Evolutionary conservation across 2,888 invertebrate genomes (phyloP).

Genomic region (Sinelater perroti): DNA sequence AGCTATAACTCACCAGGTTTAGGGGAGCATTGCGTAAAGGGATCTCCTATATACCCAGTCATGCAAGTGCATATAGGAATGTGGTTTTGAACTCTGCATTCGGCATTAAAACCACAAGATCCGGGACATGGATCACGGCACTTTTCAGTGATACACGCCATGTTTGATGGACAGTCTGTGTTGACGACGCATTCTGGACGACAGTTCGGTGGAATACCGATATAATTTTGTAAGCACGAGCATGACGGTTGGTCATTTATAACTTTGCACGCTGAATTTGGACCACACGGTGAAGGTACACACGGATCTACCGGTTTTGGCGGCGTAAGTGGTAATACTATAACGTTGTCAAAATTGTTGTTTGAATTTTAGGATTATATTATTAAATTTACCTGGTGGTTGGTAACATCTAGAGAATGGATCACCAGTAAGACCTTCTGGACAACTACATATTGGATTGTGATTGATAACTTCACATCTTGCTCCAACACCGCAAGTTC

Average conservation of each 20-base stretch:
- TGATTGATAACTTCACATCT: conserved; percentile 80
- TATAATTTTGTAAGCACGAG: conserved; percentile 73
- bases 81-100: conserved; percentile 68
- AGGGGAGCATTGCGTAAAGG: conserved; percentile 64
- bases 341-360: not conserved
- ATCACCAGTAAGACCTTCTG: conserved; percentile 78
- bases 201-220: conserved; percentile 79
- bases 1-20: conserved; percentile 25
- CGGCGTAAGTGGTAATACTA: conserved; percentile 36
- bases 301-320: conserved; percentile 63
- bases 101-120: conserved; percentile 67
- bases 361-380: not conserved
- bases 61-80: conserved; percentile 70
- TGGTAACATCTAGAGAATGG: conserved; percentile 72
- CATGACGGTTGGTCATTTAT: conserved; percentile 72
- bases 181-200: conserved; percentile 76
- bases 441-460: conserved; percentile 78
- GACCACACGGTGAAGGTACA: conserved; percentile 76
- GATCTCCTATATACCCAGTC: conserved; percentile 66
- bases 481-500: conserved; percentile 80
- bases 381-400: conserved; percentile 15
- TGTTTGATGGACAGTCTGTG: conserved; percentile 71
- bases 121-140: conserved; percentile 81
- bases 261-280: conserved; percentile 76
- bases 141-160: conserved; percentile 76